These are phyloP conservation scores for Mustela erminea DNA, from an alignment of 2,797 vertebrate species.

Conservation along the genomic window DNA sequence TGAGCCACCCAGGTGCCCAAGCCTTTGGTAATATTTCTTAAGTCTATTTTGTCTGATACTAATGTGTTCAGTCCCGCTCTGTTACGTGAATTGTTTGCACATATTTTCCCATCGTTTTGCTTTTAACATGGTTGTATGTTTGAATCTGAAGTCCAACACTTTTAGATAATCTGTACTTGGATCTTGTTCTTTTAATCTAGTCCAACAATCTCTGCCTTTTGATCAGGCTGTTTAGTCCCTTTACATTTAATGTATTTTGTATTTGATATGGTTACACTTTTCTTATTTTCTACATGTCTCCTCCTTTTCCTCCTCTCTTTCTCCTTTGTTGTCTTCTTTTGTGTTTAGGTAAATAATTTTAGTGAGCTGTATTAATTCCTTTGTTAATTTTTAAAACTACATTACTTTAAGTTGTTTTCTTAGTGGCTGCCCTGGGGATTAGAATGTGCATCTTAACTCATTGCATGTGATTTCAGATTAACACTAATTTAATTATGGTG, in stretches of 20 bases:
- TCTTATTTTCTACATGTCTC: not conserved
- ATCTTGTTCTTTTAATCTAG: not conserved
- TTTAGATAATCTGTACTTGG: not conserved
- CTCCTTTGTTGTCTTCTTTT: not conserved
- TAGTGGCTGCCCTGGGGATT: not conserved
- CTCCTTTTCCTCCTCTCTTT: not conserved
- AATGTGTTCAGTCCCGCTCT: not conserved
- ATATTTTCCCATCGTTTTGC: not conserved
- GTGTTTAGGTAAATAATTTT: not conserved
- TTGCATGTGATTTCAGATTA: not conserved
- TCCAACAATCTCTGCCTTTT: not conserved
- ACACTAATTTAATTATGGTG: not conserved
- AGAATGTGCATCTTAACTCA: not conserved
- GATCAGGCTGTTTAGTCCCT: not conserved
- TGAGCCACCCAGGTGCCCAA: not conserved
- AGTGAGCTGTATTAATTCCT: not conserved
- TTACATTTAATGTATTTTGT: not conserved
- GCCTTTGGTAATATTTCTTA: not conserved
- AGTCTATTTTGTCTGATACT: not conserved
- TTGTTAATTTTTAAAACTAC: not conserved
- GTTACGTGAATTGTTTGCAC: not conserved
- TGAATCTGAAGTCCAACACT: not conserved
- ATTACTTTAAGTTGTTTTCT: not conserved
- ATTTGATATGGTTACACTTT: not conserved
- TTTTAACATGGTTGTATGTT: not conserved